phyloP scores from a whole-genome alignment of 2,113 vertebrate genomes.

The Gymnogyps californianus region DNA sequence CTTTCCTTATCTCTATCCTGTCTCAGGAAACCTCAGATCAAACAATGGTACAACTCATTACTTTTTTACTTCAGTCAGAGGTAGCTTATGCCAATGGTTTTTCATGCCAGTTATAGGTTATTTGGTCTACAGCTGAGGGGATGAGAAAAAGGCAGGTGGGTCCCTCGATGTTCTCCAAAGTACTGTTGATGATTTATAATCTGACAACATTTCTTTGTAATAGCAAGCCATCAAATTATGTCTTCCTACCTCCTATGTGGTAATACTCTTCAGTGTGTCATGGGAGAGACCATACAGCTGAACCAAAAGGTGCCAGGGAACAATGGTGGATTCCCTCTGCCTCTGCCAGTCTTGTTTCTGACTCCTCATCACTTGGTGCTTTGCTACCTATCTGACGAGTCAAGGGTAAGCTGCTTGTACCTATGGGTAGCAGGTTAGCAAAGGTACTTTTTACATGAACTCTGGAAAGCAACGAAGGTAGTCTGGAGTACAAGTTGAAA shows the following conservation, averaged over 20 bases:
- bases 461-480: not conserved
- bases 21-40: not conserved
- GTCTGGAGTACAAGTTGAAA: not conserved
- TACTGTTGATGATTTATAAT: not conserved
- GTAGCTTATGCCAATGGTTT: not conserved
- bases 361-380: not conserved
- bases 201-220: not conserved
- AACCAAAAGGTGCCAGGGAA: not conserved
- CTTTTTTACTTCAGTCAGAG: not conserved
- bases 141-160: not conserved
- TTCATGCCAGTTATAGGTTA: not conserved
- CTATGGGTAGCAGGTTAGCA: not conserved
- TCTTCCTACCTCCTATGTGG: not conserved
- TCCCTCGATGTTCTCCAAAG: not conserved
- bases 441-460: not conserved
- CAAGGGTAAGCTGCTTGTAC: not conserved
- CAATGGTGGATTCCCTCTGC: not conserved
- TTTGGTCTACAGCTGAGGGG: not conserved
- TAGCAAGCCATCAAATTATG: not conserved
- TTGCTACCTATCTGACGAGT: not conserved
- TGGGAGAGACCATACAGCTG: not conserved
- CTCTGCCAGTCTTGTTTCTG: not conserved
- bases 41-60: not conserved
- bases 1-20: not conserved
- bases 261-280: not conserved